Evolutionary conservation across 2,113 vertebrate species (phyloP).

Genomic region (Marmota monax): DNA sequence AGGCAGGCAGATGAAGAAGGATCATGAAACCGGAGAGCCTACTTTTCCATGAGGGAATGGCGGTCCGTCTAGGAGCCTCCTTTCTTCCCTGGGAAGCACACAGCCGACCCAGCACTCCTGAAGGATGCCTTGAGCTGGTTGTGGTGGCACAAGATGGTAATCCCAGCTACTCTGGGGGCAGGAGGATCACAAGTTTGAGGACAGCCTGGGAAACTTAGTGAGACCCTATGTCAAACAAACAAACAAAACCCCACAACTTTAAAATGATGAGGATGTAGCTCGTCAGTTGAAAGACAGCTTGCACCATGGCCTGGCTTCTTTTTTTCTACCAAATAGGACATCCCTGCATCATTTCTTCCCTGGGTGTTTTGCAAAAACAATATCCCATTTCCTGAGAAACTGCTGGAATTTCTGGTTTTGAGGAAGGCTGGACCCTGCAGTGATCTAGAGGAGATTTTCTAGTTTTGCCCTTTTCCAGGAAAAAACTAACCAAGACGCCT

Average conservation of each 20-base stretch:
- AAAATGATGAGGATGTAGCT: too few relatives aligned
- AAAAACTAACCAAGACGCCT: not conserved
- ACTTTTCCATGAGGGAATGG: not conserved
- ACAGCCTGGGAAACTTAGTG: too few relatives aligned
- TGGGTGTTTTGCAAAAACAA: not conserved
- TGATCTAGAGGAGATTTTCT: not conserved
- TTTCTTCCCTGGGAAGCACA: not conserved
- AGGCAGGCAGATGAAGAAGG: not conserved
- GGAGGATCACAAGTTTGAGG: too few relatives aligned
- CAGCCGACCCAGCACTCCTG: not conserved
- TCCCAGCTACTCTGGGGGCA: too few relatives aligned
- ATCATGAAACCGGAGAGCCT: not conserved
- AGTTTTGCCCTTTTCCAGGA: not conserved
- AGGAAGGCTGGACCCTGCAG: not conserved
- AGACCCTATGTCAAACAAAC: too few relatives aligned
- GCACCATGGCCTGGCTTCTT: not conserved
- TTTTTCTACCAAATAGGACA: not conserved
- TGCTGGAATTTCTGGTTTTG: not conserved
- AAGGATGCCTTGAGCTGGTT: not conserved
- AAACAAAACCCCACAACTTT: too few relatives aligned
- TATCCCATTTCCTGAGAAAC: slow-evolving; percentile 27
- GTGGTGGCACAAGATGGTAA: too few relatives aligned
- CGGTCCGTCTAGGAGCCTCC: not conserved
- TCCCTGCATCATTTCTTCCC: not conserved
- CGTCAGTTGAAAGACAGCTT: not conserved